These are phyloP conservation scores for Gymnothorax javanicus DNA, from an alignment of 2,797 vertebrate genomes.

Conservation along the genomic window DNA sequence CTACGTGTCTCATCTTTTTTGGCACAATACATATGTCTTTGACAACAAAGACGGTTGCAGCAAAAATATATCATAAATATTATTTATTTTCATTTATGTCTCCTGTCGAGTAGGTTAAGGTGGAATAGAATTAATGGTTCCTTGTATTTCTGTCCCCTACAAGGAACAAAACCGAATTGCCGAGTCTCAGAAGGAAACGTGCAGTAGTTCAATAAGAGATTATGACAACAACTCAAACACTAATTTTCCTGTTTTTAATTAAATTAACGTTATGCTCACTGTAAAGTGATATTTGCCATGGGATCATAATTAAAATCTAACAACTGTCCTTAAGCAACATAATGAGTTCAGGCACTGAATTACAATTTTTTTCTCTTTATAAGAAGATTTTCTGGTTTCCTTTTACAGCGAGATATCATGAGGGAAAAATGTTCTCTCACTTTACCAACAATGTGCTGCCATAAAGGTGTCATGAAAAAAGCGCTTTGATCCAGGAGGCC, in stretches of 20 bases:
- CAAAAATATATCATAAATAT: no score
- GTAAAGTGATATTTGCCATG: background rate
- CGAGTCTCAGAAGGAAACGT: no score
- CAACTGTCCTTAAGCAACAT: background rate
- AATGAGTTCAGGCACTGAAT: background rate
- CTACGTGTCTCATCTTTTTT: no score
- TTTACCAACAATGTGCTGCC: background rate
- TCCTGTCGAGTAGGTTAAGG: no score
- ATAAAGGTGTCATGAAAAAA: background rate
- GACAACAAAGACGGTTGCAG: no score
- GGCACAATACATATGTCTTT: no score
- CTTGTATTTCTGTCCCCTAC: no score
- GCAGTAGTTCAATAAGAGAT: background rate
- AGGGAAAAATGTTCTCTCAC: no score
- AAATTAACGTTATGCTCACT: background rate
- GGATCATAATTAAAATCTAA: background rate
- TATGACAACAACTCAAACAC: background rate
- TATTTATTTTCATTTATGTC: no score
- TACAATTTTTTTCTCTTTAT: background rate
- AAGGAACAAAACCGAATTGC: no score
- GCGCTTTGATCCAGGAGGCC: background rate
- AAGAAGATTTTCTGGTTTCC: background rate
- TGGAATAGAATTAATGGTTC: no score
- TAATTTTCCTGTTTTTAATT: background rate
- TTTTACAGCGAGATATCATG: background rate